Percentiles rank a stretch among this genome's conserved stretches.
Conservation (phyloP, 1,140 invertebrate genomes). For the Centruroides vittatus region DNA sequence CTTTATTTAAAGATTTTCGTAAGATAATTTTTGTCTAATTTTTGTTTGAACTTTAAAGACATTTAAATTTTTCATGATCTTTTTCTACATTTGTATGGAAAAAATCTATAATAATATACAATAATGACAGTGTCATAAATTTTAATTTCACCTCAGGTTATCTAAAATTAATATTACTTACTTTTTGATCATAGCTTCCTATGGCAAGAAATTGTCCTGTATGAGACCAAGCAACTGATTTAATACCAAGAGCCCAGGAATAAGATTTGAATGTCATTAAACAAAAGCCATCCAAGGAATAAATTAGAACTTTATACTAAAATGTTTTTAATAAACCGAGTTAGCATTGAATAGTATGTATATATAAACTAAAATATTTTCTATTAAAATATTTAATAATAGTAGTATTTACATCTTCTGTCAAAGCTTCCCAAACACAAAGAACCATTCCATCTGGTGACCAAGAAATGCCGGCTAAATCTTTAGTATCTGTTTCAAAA, state of each 20-base stretch:
- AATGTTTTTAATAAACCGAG: not conserved
- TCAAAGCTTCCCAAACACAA: slow-evolving; percentile 30
- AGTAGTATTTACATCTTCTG: slow-evolving; percentile 21
- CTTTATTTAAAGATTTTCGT: too few relatives aligned
- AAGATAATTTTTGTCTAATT: too few relatives aligned
- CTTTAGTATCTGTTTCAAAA: slow-evolving; percentile 2
- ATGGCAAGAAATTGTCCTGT: slow-evolving; percentile 34
- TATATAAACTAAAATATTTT: too few relatives aligned
- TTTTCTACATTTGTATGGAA: too few relatives aligned
- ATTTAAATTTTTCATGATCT: too few relatives aligned
- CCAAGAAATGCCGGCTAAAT: not conserved
- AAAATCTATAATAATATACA: too few relatives aligned
- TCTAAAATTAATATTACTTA: slow-evolving; percentile 16
- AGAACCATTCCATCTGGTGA: slow-evolving; percentile 27
- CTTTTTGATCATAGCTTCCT: slow-evolving; percentile 35
- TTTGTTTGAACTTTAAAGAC: too few relatives aligned
- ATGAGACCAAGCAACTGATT: slow-evolving; percentile 31
- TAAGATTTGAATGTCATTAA: slow-evolving; percentile 29
- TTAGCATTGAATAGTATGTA: too few relatives aligned
- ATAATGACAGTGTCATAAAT: too few relatives aligned
- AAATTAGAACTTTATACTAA: slow-evolving; percentile 20
- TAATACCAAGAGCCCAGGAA: slow-evolving; percentile 32
- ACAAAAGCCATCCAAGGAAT: slow-evolving; percentile 31
- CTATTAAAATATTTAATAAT: too few relatives aligned
- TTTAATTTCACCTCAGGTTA: too few relatives aligned